A percentile compares a stretch with the other conserved stretches of the same genome.
Conservation (phyloP, 2,113 vertebrate genomes). For the Chlamydotis undulata region DNA sequence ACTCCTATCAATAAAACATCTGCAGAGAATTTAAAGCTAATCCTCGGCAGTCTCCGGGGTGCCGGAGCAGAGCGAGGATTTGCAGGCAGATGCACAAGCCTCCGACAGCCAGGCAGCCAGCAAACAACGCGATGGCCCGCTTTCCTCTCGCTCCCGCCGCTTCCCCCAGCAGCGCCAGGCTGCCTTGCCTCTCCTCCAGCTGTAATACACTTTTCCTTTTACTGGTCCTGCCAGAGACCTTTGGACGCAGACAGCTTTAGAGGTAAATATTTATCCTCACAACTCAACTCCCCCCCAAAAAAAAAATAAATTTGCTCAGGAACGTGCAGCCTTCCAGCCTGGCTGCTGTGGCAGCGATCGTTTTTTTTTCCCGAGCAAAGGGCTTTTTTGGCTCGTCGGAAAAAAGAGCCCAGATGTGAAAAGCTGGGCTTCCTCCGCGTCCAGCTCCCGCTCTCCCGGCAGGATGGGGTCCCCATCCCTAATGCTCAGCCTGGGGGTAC, state of each 20-base stretch:
- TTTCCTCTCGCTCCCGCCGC: background rate
- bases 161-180: background rate
- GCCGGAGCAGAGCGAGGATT: background rate
- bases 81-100: background rate
- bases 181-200: background rate
- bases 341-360: background rate
- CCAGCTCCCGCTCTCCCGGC: fast-evolving
- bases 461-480: background rate
- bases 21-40: background rate
- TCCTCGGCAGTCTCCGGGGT: background rate
- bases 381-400: background rate
- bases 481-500: fast-evolving
- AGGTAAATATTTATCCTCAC: background rate
- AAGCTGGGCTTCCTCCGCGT: background rate
- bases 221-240: background rate
- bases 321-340: background rate
- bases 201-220: background rate
- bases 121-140: background rate
- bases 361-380: background rate
- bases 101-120: background rate
- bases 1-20: background rate
- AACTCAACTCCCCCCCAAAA: background rate
- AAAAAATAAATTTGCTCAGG: background rate
- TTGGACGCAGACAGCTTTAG: background rate
- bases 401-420: background rate